Evolutionary conservation across 2,113 vertebrate species (phyloP).

Genomic region (Psephotus haematonotus): DNA sequence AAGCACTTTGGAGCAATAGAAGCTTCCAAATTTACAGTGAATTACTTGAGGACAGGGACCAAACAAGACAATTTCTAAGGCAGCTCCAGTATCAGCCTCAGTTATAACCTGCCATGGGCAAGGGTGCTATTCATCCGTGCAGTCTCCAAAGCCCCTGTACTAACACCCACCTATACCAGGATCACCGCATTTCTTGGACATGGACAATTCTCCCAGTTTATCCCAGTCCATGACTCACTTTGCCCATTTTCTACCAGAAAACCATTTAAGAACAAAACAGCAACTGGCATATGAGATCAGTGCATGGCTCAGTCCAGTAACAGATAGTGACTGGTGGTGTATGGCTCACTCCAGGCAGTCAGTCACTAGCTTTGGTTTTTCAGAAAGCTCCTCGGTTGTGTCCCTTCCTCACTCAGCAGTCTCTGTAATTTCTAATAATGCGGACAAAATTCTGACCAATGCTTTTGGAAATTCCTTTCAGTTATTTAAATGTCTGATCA

Average conservation of each 20-base stretch:
- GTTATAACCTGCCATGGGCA: accelerated
- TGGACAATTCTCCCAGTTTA: not conserved
- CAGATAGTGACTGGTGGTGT: not conserved
- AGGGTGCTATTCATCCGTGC: not conserved
- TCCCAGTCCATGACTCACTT: not conserved
- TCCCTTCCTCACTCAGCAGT: not conserved
- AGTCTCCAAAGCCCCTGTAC: not conserved
- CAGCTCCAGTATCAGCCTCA: accelerated
- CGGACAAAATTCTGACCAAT: not conserved
- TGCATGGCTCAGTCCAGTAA: not conserved
- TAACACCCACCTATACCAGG: accelerated
- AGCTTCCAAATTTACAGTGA: not conserved
- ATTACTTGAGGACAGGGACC: too few species aligned
- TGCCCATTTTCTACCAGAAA: not conserved
- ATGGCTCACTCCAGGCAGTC: not conserved
- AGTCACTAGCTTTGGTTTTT: not conserved
- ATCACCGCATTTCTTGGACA: not conserved
- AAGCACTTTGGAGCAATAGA: not conserved
- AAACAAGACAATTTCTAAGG: not conserved
- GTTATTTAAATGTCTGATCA: not conserved
- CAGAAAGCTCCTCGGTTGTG: not conserved
- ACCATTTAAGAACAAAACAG: not conserved
- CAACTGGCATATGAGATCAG: not conserved
- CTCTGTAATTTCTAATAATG: not conserved
- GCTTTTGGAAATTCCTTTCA: not conserved